Percentiles rank a stretch among this genome's conserved stretches.
phyloP scores from a whole-genome alignment of 2,888 invertebrate species.

The Lutraria lutraria region DNA sequence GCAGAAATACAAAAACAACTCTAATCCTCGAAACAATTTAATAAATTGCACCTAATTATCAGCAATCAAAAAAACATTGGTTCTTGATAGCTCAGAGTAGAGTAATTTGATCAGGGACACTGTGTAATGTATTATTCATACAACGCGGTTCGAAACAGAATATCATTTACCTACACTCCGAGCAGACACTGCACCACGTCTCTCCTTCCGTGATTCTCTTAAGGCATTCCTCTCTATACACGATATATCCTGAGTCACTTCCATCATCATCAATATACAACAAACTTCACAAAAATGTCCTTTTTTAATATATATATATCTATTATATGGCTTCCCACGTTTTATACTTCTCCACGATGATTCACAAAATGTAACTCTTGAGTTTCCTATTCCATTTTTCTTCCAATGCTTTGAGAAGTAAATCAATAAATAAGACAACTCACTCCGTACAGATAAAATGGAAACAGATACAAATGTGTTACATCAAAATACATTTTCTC shows the following conservation, averaged over 20 bases:
- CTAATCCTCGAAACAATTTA: not conserved
- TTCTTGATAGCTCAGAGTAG: not conserved
- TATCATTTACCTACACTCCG: conserved; percentile 58
- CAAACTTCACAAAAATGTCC: not conserved
- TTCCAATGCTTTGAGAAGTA: conserved; percentile 8
- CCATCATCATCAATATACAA: conserved; percentile 26
- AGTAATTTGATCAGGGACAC: not conserved
- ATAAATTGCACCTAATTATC: not conserved
- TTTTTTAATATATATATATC: not conserved
- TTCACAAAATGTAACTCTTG: conserved; percentile 21
- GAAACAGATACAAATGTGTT: conserved; percentile 21
- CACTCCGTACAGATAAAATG: not conserved
- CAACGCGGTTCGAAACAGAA: conserved; percentile 17
- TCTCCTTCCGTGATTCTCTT: conserved; percentile 64
- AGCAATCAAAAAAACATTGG: not conserved
- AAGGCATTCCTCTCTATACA: conserved; percentile 62
- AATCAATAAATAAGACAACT: conserved; percentile 28
- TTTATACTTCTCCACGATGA: not conserved
- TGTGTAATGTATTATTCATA: not conserved
- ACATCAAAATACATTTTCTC: conserved; percentile 8
- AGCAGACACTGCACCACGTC: conserved; percentile 65
- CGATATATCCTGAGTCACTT: conserved; percentile 23
- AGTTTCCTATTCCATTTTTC: conserved; percentile 22
- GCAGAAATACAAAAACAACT: not conserved
- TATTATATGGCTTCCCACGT: not conserved